Conservation (phyloP, 2,797 vertebrate genomes). For the Molossus molossus region DNA sequence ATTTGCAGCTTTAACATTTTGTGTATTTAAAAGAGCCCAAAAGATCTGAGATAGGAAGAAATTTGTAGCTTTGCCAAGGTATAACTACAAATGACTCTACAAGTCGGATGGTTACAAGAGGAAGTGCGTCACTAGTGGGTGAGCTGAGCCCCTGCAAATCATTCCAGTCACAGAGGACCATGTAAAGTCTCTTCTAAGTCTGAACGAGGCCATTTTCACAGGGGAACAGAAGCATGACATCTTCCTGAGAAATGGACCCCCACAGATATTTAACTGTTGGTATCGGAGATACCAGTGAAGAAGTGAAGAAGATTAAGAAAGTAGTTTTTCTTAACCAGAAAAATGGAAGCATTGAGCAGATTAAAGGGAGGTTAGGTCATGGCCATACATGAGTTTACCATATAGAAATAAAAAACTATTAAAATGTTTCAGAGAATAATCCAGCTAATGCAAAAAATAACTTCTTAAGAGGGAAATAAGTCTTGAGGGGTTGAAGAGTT, state of each 20-base stretch:
- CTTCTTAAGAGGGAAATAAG: background rate
- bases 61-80: conserved; percentile 14
- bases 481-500: background rate
- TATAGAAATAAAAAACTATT: background rate
- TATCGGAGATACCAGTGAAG: background rate
- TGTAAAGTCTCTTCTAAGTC: background rate
- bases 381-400: background rate
- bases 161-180: background rate
- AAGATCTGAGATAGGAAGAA: conserved; percentile 35
- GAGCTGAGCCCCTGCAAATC: background rate
- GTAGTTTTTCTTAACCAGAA: conserved; percentile 11
- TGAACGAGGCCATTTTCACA: conserved; percentile 20
- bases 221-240: conserved; percentile 14
- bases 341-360: background rate
- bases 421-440: conserved; percentile 46
- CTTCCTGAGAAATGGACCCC: conserved; percentile 27
- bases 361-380: background rate
- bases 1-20: conserved; percentile 42
- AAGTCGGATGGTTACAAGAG: background rate
- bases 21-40: background rate
- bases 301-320: background rate
- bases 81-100: background rate
- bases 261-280: background rate
- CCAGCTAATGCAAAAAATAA: background rate
- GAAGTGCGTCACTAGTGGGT: background rate